phyloP scores from a whole-genome alignment of 2,797 vertebrate genomes.

The Halcyon chelicuti region DNA sequence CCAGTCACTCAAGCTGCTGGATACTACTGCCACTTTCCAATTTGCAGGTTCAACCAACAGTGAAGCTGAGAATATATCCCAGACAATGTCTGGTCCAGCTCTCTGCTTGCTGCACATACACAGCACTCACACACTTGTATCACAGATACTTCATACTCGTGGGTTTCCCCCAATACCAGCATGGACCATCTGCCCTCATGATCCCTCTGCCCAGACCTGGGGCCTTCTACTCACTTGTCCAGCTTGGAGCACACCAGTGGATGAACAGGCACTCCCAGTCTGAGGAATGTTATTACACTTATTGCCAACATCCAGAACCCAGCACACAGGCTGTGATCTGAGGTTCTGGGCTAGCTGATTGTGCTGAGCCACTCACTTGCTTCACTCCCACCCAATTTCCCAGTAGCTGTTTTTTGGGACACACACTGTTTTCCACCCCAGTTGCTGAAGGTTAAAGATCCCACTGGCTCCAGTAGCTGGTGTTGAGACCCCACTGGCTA shows the following conservation, averaged over 20 bases:
- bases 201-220: not conserved
- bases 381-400: rapidly evolving
- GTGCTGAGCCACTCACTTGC: not conserved
- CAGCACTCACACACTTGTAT: not conserved
- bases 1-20: not conserved
- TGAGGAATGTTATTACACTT: not conserved
- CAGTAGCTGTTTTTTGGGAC: not conserved
- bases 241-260: not conserved
- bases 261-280: rapidly evolving
- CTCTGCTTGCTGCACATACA: rapidly evolving
- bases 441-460: not conserved
- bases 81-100: not conserved
- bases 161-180: not conserved
- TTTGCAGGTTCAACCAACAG: not conserved
- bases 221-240: not conserved
- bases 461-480: too few species aligned
- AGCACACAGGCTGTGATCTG: not conserved
- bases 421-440: too few species aligned
- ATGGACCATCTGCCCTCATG: rapidly evolving
- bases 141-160: not conserved
- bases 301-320: rapidly evolving
- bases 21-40: not conserved
- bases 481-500: not conserved
- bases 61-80: not conserved
- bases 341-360: rapidly evolving